Base-by-base conservation (phyloP, 2,888 invertebrate genomes). In the Mythimna lalbum region DNA sequence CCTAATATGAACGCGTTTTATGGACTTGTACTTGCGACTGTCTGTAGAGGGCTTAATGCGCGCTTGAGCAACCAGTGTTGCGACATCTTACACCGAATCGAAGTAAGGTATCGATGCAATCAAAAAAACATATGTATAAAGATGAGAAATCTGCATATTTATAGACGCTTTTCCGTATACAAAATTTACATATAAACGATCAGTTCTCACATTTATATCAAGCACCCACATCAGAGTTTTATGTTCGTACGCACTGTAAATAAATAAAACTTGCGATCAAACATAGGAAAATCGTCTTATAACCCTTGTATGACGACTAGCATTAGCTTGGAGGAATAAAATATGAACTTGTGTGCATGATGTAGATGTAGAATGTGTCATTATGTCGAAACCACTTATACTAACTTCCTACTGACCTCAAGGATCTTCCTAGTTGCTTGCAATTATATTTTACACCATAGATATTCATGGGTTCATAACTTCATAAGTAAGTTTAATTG, bases 351-450 rank as follows among this genome's bases (percentile, higher is more conserved):
- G 65, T 67, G 36, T 75, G 63, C 47, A 78, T 73, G 60, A 43
- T 53, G 50, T 75, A 55, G 39, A 72, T 83, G 77, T 72, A 80
- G 52, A 75, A 76, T 72, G 49, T 77, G 73, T 77, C 75, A 72
- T 67, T 64, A 86, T 77, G 72, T 80, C 78, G 68, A 84, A 79
- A 86, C 78, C 72, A 69, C 71, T 81, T 78, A 67, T 59, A 56
- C 60, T 74, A 60, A 78, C 81, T 87, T 87, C 88, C 87, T 87
- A 31, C 50, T 77, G 61, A 63, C 47, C 43, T 73, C 86, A 87
- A 88, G 87, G 87, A 81, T 80, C 86, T 87, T 87, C 87, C 87
- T 88, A 52, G 52, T 76, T 6, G 14, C 33, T 59, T 63, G 65
- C 64, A 76, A 74, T 82, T 70, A 80, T 56, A 4, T 68, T 31